phyloP scores from a whole-genome alignment of 1,140 invertebrate genomes.

The Hydropsyche tenuis region DNA sequence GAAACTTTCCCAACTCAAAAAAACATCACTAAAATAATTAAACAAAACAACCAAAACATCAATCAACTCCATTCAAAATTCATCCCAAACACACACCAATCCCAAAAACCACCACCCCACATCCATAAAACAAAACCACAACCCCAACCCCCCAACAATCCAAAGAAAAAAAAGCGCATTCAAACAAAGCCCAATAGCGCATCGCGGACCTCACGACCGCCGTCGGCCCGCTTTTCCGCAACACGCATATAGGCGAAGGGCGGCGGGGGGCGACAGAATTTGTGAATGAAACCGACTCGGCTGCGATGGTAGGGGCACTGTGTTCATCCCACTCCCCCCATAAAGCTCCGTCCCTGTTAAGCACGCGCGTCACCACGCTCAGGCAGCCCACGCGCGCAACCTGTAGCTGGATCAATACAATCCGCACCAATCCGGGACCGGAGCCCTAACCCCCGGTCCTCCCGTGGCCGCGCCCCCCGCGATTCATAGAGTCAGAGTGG shows the following conservation, averaged over 20 bases:
- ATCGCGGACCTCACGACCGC: background rate
- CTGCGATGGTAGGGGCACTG: slow-evolving; percentile 6
- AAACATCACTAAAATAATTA: no score
- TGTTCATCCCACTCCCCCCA: slow-evolving; percentile 18
- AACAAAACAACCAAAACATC: no score
- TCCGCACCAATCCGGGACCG: slow-evolving; percentile 29
- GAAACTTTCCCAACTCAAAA: no score
- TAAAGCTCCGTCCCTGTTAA: slow-evolving; percentile 28
- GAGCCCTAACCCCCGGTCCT: no score
- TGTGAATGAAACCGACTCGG: slow-evolving; percentile 47
- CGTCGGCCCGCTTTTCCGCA: slow-evolving; percentile 3
- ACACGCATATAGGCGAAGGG: background rate
- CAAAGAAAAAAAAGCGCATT: background rate
- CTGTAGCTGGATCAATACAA: slow-evolving; percentile 50
- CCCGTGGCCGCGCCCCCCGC: no score
- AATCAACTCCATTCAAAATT: no score
- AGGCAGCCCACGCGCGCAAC: slow-evolving; percentile 48
- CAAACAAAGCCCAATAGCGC: slow-evolving; percentile 10
- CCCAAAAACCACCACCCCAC: no score
- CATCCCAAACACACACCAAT: no score
- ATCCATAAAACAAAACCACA: no score
- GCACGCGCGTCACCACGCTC: slow-evolving; percentile 44
- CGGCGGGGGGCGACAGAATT: slow-evolving; percentile 37
- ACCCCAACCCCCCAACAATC: background rate
- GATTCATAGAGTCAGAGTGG: slow-evolving; percentile 70